Evolutionary conservation across 2,888 invertebrate species (phyloP).

Genomic region (Allygus modestus): DNA sequence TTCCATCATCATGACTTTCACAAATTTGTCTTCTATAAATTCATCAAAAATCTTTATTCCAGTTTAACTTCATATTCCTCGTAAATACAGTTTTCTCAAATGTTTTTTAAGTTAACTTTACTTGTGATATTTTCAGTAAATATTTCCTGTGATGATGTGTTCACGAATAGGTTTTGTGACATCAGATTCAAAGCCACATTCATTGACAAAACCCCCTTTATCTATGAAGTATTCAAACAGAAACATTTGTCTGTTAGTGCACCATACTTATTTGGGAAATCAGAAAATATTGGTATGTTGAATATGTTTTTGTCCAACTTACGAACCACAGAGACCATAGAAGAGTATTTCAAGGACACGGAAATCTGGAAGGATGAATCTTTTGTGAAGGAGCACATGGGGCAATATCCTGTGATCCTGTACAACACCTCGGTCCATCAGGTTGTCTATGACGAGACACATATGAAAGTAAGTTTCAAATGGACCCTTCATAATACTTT

Average conservation of each 20-base stretch:
- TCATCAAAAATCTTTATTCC: neutral
- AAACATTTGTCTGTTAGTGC: slow-evolving; percentile 34
- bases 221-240: slow-evolving; percentile 42
- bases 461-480: slow-evolving; percentile 22
- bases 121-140: neutral
- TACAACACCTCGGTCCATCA: slow-evolving; percentile 18
- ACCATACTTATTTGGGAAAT: slow-evolving; percentile 24
- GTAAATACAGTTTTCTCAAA: neutral
- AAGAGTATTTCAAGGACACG: slow-evolving; percentile 31
- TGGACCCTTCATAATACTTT: slow-evolving; percentile 29
- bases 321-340: slow-evolving; percentile 30
- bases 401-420: slow-evolving; percentile 29
- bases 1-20: neutral
- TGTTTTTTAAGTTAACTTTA: neutral
- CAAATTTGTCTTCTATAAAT: neutral
- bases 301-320: slow-evolving; percentile 42
- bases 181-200: slow-evolving; percentile 6
- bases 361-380: slow-evolving; percentile 13
- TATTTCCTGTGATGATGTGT: slow-evolving; percentile 25
- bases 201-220: slow-evolving; percentile 25
- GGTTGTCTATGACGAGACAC: slow-evolving; percentile 14
- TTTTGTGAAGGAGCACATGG: slow-evolving; percentile 23
- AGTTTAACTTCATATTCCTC: too few relatives aligned
- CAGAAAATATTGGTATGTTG: slow-evolving; percentile 27
- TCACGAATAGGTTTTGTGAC: slow-evolving; percentile 30